phyloP scores from a whole-genome alignment of 2,888 invertebrate species.

The Caradrina clavipalpis region DNA sequence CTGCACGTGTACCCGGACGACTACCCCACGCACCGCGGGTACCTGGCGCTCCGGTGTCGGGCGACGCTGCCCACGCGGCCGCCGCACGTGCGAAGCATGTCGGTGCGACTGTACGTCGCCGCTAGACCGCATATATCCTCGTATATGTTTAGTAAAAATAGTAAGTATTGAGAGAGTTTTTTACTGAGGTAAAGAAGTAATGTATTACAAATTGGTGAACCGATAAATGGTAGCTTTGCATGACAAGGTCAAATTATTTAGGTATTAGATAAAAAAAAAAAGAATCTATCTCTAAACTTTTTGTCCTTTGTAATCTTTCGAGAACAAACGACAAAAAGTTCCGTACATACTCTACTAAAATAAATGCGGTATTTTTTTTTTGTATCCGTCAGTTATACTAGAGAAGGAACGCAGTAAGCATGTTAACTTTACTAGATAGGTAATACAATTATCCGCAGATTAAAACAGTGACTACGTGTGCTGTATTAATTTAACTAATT shows the following conservation, averaged over 20 bases:
- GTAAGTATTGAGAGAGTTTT: slow-evolving; percentile 73
- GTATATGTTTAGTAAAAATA: slow-evolving; percentile 89
- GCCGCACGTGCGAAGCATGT: slow-evolving; percentile 83
- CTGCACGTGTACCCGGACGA: slow-evolving; percentile 85
- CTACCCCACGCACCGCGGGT: slow-evolving; percentile 85
- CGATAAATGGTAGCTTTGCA: no score
- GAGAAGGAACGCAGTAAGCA: not conserved
- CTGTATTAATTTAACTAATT: no score
- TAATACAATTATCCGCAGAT: not conserved
- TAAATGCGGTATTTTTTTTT: no score
- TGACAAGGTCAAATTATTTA: no score
- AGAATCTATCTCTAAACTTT: no score
- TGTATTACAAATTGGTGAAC: not conserved
- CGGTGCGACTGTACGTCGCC: slow-evolving; percentile 85
- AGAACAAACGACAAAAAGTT: no score
- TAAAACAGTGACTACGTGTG: not conserved
- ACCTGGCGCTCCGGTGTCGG: slow-evolving; percentile 83
- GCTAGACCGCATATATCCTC: slow-evolving; percentile 86
- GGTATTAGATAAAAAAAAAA: no score
- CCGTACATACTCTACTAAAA: no score
- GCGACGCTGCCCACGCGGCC: slow-evolving; percentile 83
- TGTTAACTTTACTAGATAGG: not conserved
- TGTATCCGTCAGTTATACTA: no score
- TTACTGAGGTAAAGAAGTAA: not conserved
- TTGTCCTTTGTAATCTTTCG: no score